A percentile compares a stretch with the other conserved stretches of the same genome.
Evolutionary conservation across 2,113 vertebrate genomes (phyloP).

Genomic region (Orycteropus afer): DNA sequence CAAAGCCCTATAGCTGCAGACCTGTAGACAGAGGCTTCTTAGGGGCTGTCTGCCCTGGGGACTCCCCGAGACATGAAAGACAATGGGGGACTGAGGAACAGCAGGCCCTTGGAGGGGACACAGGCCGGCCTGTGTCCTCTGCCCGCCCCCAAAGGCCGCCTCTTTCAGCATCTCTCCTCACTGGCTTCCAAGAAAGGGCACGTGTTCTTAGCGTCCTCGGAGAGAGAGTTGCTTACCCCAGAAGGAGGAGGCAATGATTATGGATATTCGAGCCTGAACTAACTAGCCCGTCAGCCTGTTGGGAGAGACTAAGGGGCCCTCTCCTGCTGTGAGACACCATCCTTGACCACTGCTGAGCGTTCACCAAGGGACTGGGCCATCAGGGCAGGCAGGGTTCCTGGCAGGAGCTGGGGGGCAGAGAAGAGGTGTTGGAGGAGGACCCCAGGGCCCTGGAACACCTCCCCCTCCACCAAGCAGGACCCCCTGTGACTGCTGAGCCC

Average conservation of each 20-base stretch:
- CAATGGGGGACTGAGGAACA: background rate
- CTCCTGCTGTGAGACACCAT: accelerated
- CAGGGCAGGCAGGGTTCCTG: background rate
- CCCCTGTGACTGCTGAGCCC: background rate
- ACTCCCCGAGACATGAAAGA: background rate
- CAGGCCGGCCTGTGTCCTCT: background rate
- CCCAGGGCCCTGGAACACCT: background rate
- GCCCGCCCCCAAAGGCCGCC: background rate
- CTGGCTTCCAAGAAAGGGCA: background rate
- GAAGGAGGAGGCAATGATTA: background rate
- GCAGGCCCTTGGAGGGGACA: too few species aligned
- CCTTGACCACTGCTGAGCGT: background rate
- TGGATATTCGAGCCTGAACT: background rate
- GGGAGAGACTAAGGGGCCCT: background rate
- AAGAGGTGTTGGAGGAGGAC: background rate
- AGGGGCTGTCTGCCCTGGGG: background rate
- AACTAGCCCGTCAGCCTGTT: accelerated
- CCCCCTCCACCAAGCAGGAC: background rate
- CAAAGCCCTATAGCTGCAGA: background rate
- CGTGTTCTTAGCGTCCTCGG: background rate
- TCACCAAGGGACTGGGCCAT: background rate
- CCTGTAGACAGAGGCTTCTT: background rate
- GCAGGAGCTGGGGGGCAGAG: background rate
- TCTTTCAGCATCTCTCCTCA: background rate
- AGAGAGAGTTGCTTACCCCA: background rate